phyloP scores from a whole-genome alignment of 2,888 invertebrate species.

The Stenolophus ochropezus region DNA sequence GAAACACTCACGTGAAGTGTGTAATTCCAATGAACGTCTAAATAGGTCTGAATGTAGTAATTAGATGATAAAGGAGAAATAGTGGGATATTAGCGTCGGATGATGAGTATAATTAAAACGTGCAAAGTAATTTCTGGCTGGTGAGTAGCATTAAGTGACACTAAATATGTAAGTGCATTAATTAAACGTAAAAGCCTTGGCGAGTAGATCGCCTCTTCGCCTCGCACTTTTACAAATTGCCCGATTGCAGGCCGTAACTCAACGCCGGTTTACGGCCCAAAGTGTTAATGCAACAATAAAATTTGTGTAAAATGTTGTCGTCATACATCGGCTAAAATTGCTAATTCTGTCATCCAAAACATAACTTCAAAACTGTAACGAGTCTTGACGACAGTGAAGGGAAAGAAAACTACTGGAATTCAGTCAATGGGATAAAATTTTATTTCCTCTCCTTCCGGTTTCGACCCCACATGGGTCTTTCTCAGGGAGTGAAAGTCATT shows the following conservation, averaged over 20 bases:
- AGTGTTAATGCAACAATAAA: slow-evolving; percentile 36
- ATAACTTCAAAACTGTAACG: too few relatives aligned
- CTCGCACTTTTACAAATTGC: slow-evolving; percentile 46
- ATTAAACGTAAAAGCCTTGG: slow-evolving; percentile 47
- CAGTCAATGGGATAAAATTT: too few relatives aligned
- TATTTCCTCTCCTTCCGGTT: too few relatives aligned
- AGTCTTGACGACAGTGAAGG: too few relatives aligned
- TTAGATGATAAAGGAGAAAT: slow-evolving; percentile 7
- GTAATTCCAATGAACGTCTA: not conserved
- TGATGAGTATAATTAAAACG: slow-evolving; percentile 30
- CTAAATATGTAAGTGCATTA: slow-evolving; percentile 45
- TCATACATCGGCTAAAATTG: slow-evolving; percentile 3
- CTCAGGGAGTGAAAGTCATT: too few relatives aligned
- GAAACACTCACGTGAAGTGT: not conserved
- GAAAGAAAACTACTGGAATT: too few relatives aligned
- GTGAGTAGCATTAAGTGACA: not conserved
- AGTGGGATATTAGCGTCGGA: not conserved
- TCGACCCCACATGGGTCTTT: too few relatives aligned
- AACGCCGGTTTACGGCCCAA: not conserved
- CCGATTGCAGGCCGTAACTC: slow-evolving; percentile 23
- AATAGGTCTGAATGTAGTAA: slow-evolving; percentile 4
- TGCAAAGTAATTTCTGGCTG: slow-evolving; percentile 31
- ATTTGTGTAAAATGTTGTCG: slow-evolving; percentile 39
- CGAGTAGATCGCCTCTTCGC: not conserved
- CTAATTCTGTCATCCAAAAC: not conserved